Evolutionary conservation across 2,888 invertebrate species (phyloP).

Genomic region (Allacma fusca): DNA sequence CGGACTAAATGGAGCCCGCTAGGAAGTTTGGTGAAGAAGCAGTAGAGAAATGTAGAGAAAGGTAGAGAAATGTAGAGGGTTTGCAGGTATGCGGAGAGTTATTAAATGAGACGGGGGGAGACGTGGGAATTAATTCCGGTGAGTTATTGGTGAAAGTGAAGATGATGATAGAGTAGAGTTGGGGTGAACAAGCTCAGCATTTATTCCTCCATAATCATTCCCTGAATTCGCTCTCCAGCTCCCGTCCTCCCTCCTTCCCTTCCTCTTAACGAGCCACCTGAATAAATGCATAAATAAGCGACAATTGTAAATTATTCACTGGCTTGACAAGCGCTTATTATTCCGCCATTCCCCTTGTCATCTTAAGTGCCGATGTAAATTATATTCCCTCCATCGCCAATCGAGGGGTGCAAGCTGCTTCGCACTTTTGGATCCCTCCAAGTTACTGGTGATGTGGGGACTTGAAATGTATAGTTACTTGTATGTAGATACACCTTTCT

Average conservation of each 20-base stretch:
- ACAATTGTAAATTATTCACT: background rate
- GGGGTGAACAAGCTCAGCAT: background rate
- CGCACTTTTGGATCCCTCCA: background rate
- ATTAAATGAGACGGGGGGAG: background rate
- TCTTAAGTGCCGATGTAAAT: conserved; percentile 7
- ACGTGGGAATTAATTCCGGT: background rate
- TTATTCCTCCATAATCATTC: background rate
- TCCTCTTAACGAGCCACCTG: conserved; percentile 6
- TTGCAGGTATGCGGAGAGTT: no score
- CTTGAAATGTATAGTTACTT: no score
- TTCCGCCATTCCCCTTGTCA: background rate
- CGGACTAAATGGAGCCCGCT: no score
- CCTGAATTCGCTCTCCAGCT: background rate
- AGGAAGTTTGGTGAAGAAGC: no score
- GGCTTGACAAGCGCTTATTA: conserved; percentile 6
- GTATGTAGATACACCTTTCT: no score
- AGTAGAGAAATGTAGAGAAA: no score
- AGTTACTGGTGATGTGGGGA: no score
- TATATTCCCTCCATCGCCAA: conserved; percentile 13
- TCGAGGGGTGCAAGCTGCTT: background rate
- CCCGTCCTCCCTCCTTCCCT: background rate
- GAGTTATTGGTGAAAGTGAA: background rate
- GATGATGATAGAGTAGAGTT: background rate
- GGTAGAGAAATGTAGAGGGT: no score
- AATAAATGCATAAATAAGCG: background rate